These are phyloP conservation scores for Neomicropteryx cornuta DNA, from an alignment of 1,140 invertebrate genomes.

Conservation along the genomic window DNA sequence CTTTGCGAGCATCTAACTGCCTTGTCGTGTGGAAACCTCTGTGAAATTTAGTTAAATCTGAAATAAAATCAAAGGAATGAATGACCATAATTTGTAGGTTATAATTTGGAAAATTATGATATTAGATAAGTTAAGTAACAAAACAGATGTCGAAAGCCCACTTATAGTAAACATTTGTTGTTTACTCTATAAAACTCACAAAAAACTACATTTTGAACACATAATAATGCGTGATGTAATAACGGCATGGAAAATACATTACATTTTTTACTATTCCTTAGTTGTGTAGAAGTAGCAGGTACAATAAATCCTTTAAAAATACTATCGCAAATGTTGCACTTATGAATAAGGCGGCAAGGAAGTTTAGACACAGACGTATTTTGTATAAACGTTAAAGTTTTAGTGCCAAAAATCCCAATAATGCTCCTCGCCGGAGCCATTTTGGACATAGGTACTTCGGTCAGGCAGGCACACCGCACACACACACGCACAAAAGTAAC, in stretches of 20 bases:
- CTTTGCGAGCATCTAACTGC: conserved; percentile 43
- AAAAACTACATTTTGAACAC: conserved; percentile 25
- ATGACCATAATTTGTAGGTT: conserved; percentile 1
- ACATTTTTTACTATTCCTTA: conserved; percentile 25
- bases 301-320: conserved; percentile 19
- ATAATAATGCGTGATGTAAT: conserved; percentile 31
- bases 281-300: conserved; percentile 11
- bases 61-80: conserved; percentile 6
- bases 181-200: conserved; percentile 11
- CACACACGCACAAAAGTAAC: no score
- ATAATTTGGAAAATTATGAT: no score
- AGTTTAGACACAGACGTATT: conserved; percentile 29
- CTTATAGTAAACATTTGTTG: background rate
- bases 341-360: conserved; percentile 28
- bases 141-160: conserved; percentile 6
- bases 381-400: conserved; percentile 30
- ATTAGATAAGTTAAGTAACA: background rate
- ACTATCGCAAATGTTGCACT: conserved; percentile 29
- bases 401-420: conserved; percentile 36
- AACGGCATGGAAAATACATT: conserved; percentile 34
- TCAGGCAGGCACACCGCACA: no score
- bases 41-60: conserved; percentile 14
- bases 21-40: conserved; percentile 41
- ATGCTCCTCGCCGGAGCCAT: conserved; percentile 37
- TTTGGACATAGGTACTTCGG: conserved; percentile 20